Base-by-base conservation (phyloP, 2,797 vertebrate species). In the Gymnothorax javanicus region DNA sequence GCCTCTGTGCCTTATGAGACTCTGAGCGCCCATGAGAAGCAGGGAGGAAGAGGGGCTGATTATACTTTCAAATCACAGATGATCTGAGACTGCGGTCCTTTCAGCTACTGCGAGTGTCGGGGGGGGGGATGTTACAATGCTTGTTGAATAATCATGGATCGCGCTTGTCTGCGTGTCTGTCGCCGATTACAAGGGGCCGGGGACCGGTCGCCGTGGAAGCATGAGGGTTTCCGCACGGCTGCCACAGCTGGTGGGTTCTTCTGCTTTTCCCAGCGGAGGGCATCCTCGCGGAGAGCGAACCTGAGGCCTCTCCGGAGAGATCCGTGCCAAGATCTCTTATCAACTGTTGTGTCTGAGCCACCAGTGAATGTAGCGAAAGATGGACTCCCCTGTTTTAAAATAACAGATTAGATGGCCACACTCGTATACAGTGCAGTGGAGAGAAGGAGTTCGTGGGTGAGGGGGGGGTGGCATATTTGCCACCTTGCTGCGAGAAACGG, bases 51-150 rank as follows among this genome's bases (percentile, higher is more conserved):
- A 77, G 43, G 87, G 59, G 25, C 89, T 88, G 84, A 91, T 91
- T 91, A 90, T 86, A 86, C 88, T 89, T 91, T 89, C 82, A 91
- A 89, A 91, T 91, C 67, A 82, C 88, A 88, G 88, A 88, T 15
- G 56, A 87, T 85, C 87, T 82, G 85, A 88, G 86, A 43, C 33
- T 60, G 83, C 87, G 85, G 83, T 83, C 85, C 85, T 86, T 90
- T 85, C 75, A 86, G 58, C 83, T n/a, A 20, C 59, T 50, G 11
- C 43, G 58, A 59, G 27, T 56, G 8, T 0, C 17, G 59, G 59
- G 27, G 25, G 69, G 69, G 64, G 6, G 4, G n/a, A 13, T n/a
- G 27, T 25, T 25, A 71, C 79, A 83, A 87, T 71, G 82, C 81
- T 82, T 33, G 33, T 69, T 83, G 86, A 87, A 87, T 87, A 87